Evolutionary conservation across 2,797 vertebrate species (phyloP), one percentile per base, ranked within the genome.

Genomic region (Oryzias dopingdopingensis): DNA sequence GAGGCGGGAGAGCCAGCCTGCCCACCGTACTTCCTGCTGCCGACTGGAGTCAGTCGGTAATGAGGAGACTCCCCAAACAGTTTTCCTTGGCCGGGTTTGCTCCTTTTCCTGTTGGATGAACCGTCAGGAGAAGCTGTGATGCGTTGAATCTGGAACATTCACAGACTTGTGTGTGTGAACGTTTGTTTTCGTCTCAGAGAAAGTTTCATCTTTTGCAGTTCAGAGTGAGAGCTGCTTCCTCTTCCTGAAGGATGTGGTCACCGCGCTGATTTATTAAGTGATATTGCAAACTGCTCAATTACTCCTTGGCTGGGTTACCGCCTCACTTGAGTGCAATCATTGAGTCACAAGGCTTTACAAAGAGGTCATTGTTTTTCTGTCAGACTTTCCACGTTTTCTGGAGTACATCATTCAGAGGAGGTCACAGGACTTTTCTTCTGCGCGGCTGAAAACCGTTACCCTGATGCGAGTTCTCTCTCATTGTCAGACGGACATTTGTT

Each of bases 401-500:
- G 66, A 54, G 72, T 65, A 72, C 70, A 53, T 56, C 60, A 52
- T 47, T 40, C 24, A 49, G 14, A 13, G 4, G n/a, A 50, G 60
- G 54, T 64, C 49, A 50, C 12, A 0, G 46, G 10, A 20, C 74
- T 55, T 49, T 37, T 77, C 57, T 41, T 32, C 10, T 58, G 56
- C 29, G 18, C 54, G 56, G 63, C 42, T 74, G 26, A 42, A 56
- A 75, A 65, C 44, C 52, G 56, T 67, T 62, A 79, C 76, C 66
- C 59, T 44, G 42, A 76, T 59, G 45, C 6, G 4, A 59, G 43
- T 52, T 42, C 50, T 67, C 59, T 55, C 59, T 56, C 59, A 72
- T 59, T 76, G 74, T 74, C 79, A 74, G 77, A 74, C 76, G 51
- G 63, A 67, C 57, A 70, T 88, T 80, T 78, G 81, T 60, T 61